Percentiles rank a stretch among this genome's conserved stretches.
Evolutionary conservation across 2,888 invertebrate genomes (phyloP).

Genomic region (Leptopilina myrica): DNA sequence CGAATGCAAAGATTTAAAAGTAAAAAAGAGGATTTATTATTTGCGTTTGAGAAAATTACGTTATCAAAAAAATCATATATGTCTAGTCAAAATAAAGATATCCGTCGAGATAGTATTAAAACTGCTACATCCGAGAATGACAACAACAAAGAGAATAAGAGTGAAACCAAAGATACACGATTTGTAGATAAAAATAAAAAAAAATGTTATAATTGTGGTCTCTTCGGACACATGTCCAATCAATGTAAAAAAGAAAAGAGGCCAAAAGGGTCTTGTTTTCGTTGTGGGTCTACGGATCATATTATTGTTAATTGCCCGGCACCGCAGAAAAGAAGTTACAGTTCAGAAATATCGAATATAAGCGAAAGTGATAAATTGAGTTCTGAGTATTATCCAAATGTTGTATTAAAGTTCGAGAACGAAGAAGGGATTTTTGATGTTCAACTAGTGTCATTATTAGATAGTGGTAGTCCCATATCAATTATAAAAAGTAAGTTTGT

Average conservation of each 20-base stretch:
- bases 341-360: not conserved
- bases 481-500: slow-evolving; percentile 44
- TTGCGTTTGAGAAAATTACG: not conserved
- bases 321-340: not conserved
- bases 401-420: slow-evolving; percentile 6
- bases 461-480: slow-evolving; percentile 46
- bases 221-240: not conserved
- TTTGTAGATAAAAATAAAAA: not conserved
- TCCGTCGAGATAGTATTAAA: no score
- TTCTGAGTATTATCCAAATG: not conserved
- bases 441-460: slow-evolving; percentile 28
- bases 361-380: not conserved
- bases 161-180: no score
- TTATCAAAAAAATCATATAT: not conserved
- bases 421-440: slow-evolving; percentile 21
- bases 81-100: no score
- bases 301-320: not conserved
- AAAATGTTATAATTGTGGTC: not conserved
- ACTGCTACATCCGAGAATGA: not conserved
- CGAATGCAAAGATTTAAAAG: not conserved
- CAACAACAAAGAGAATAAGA: not conserved
- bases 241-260: not conserved
- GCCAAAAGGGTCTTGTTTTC: not conserved
- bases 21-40: not conserved
- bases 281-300: not conserved